Percentiles rank a stretch among this genome's conserved stretches.
phyloP scores from a whole-genome alignment of 2,888 invertebrate genomes.

The Cantharis nigra region DNA sequence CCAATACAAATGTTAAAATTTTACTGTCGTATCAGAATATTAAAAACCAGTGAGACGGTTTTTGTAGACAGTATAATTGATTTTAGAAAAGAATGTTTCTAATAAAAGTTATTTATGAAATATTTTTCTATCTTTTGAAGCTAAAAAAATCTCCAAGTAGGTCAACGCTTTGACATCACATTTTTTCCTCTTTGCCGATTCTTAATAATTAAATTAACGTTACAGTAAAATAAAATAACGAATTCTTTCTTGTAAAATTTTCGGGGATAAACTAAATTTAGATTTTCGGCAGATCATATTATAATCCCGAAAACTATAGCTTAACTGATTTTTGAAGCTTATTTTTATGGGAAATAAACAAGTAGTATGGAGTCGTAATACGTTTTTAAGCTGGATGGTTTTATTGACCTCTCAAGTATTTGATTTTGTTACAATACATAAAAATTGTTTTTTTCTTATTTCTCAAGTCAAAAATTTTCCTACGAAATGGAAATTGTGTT shows the following conservation, averaged over 20 bases:
- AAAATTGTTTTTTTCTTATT: background rate
- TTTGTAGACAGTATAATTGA: background rate
- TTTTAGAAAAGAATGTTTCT: background rate
- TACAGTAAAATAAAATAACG: background rate
- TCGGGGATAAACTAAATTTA: background rate
- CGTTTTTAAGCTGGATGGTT: background rate
- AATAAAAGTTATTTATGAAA: background rate
- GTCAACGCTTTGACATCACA: background rate
- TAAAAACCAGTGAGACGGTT: background rate
- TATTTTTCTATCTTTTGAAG: background rate
- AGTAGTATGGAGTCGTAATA: background rate
- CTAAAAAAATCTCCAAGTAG: background rate
- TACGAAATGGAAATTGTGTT: background rate
- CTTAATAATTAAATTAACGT: background rate
- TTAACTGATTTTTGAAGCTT: background rate
- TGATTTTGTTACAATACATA: background rate
- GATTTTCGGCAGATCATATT: background rate
- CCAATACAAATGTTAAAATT: background rate
- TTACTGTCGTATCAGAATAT: background rate
- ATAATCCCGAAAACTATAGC: background rate
- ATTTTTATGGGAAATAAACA: background rate
- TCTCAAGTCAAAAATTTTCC: background rate
- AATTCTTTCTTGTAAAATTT: background rate
- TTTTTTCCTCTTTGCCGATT: background rate
- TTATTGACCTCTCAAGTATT: background rate